Evolutionary conservation across 2,113 vertebrate species (phyloP).

Genomic region (Procavia capensis): DNA sequence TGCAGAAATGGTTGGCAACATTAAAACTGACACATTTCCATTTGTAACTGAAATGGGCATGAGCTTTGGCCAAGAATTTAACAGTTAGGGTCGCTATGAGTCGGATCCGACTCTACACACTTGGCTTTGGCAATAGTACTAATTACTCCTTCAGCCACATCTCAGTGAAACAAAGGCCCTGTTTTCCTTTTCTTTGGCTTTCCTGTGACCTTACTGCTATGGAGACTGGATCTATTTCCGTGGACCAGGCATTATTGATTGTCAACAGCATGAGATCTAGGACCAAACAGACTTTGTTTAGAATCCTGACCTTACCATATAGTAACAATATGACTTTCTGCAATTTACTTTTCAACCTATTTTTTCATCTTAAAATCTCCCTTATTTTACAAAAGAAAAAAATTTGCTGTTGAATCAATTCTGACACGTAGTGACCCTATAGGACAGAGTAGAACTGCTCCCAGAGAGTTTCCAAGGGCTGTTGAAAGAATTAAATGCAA

Average conservation of each 20-base stretch:
- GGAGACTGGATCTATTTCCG: background rate
- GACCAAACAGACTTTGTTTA: background rate
- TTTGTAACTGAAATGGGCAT: background rate
- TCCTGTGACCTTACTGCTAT: background rate
- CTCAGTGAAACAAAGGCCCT: background rate
- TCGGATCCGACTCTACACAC: too few relatives aligned
- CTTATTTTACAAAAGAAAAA: background rate
- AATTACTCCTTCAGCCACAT: background rate
- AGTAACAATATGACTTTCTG: background rate
- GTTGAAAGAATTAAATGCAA: constrained; percentile 15
- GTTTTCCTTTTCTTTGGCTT: background rate
- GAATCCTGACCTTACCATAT: background rate
- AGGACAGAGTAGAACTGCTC: too few relatives aligned
- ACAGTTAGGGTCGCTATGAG: too few relatives aligned
- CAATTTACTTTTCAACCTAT: background rate
- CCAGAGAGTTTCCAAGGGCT: too few relatives aligned
- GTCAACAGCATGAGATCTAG: background rate
- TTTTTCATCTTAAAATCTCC: constrained; percentile 15
- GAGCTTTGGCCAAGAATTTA: background rate
- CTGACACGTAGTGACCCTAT: too few relatives aligned
- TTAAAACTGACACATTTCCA: background rate
- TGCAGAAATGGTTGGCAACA: background rate
- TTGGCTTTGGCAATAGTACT: too few relatives aligned
- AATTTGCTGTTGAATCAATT: too few relatives aligned
- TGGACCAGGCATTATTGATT: background rate